Base-by-base conservation (phyloP, 1,140 invertebrate species). In the Tigriopus japonicus region DNA sequence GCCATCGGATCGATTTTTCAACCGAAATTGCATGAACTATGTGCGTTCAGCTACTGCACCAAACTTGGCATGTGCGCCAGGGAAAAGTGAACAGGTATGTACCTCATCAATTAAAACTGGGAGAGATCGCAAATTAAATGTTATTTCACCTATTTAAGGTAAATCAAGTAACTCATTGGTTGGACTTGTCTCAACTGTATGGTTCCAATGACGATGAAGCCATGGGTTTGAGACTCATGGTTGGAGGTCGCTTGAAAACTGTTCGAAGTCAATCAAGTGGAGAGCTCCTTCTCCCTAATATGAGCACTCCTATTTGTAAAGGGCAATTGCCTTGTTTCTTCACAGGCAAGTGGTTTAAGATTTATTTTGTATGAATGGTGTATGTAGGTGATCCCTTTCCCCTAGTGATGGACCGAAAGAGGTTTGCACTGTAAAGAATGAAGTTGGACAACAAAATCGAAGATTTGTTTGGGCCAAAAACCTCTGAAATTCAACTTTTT, bases 121-220 rank as follows among this genome's bases (percentile, higher is more conserved):
- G n/a, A n/a, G n/a, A n/a, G n/a, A n/a, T n/a, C n/a, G n/a, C n/a
- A n/a, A n/a, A n/a, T n/a, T n/a, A 9, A 35, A 35, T 35, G 28
- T 35, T 3, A 35, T 35, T 35, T 56, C 82, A 81, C 68, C 78
- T 78, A 6, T 78, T 82, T 64, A 82, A 83, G 53, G 28, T 72
- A 21, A 91, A 89, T 71, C 86, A 91, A 72, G 82, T 87, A 0
- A 89, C 88, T 0, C 78, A 86, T 0, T 96, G 81, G 68, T 81
- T 98, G 15, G 93, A 98, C 71, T 92, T 78, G 0, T 96, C 91
- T 0, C 80, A 81, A 15, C 78, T 92, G 1, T 92, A 93, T 66
- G 86, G 88, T 0, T 76, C 78, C 42, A 75, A 77, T n/a, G 67
- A 74, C 24, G 66, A 74, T 21, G 71, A 75, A 15, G 69, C 77